Conservation (phyloP, 2,797 vertebrate genomes). For the Brachymystax lenok region DNA sequence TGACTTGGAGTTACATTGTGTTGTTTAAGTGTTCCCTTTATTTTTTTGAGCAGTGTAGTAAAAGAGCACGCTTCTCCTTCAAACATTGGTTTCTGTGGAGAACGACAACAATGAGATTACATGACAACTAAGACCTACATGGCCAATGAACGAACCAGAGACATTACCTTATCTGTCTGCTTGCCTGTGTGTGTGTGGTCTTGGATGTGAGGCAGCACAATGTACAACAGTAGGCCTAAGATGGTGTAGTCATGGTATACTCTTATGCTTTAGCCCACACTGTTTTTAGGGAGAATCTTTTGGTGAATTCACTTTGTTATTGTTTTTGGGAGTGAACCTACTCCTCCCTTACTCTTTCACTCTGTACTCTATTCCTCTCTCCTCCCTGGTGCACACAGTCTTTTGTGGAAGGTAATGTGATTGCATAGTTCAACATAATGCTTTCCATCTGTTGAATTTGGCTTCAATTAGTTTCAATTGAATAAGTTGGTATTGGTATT, state of each 20-base stretch:
- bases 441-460: slow-evolving; percentile 69
- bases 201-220: slow-evolving; percentile 24
- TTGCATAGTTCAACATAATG: slow-evolving; percentile 57
- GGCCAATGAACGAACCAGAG: neutral
- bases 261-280: slow-evolving; percentile 20
- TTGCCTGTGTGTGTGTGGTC: slow-evolving; percentile 48
- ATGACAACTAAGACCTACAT: slow-evolving; percentile 5
- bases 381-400: slow-evolving; percentile 39
- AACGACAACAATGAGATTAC: neutral
- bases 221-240: neutral
- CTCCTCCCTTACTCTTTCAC: slow-evolving; percentile 31
- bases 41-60: too few species aligned
- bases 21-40: too few species aligned
- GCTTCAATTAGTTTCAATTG: slow-evolving; percentile 50
- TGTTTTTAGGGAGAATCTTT: neutral
- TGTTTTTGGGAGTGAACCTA: slow-evolving; percentile 24
- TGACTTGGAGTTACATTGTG: too few species aligned
- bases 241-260: slow-evolving; percentile 34
- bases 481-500: slow-evolving; percentile 2
- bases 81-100: neutral
- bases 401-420: slow-evolving; percentile 57
- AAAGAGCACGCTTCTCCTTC: neutral
- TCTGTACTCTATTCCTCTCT: slow-evolving; percentile 2
- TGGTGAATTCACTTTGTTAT: neutral
- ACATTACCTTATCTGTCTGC: slow-evolving; percentile 9